phyloP scores from a whole-genome alignment of 2,888 invertebrate species.

The Embidobia sp. region DNA sequence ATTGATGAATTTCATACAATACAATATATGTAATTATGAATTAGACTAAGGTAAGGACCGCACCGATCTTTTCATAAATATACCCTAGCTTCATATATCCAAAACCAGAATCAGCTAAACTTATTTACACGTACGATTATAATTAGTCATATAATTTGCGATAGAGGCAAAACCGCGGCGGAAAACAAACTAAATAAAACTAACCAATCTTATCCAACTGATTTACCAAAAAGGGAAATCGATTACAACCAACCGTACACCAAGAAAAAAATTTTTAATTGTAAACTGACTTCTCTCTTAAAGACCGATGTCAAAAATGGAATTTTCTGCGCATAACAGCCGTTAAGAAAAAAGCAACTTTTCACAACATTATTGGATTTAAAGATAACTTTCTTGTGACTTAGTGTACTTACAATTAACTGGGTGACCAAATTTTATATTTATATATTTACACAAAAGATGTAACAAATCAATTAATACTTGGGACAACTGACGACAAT shows the following conservation, averaged over 20 bases:
- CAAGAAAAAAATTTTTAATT: no score
- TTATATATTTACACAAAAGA: conserved; percentile 41
- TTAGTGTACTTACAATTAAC: no score
- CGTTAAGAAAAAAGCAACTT: no score
- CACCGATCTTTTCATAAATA: conserved; percentile 37
- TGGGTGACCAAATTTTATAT: conserved; percentile 22
- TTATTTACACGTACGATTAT: conserved; percentile 53
- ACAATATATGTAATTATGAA: conserved; percentile 34
- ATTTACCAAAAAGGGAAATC: no score
- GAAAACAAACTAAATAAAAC: conserved; percentile 9
- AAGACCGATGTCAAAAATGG: no score
- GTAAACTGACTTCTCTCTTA: no score
- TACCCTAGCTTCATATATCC: conserved; percentile 32
- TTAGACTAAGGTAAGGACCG: conserved; percentile 23
- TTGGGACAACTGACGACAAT: conserved; percentile 21
- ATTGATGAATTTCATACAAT: conserved; percentile 42
- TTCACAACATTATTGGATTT: no score
- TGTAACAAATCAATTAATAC: conserved; percentile 49
- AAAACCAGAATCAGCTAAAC: conserved; percentile 42
- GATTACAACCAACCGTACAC: no score
- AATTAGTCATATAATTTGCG: conserved; percentile 28
- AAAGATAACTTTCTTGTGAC: no score
- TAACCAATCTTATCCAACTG: no score
- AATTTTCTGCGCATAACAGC: no score
- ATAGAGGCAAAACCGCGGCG: conserved; percentile 5